phyloP scores from a whole-genome alignment of 2,888 invertebrate species.

The Stenchaetothrips biformis region DNA sequence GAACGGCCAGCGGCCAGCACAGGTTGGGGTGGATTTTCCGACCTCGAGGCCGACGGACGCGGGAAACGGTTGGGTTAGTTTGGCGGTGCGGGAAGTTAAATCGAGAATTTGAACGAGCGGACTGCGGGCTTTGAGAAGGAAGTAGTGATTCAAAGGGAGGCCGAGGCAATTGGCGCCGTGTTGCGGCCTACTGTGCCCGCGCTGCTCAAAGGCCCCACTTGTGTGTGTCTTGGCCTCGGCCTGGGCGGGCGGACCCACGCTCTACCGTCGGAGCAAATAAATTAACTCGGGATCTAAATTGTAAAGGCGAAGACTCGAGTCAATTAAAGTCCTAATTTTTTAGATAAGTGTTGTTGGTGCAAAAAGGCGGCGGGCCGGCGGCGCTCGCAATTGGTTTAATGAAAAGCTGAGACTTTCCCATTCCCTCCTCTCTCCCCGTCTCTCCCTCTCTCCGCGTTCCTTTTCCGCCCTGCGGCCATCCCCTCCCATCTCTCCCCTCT shows the following conservation, averaged over 20 bases:
- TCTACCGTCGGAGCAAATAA: background rate
- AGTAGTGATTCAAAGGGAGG: too few relatives aligned
- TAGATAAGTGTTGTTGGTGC: conserved; percentile 21
- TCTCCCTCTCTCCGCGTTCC: too few relatives aligned
- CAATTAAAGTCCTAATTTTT: conserved; percentile 24
- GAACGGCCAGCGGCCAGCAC: too few relatives aligned
- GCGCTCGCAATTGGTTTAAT: conserved; percentile 21
- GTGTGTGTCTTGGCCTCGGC: conserved; percentile 10
- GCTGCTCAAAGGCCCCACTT: background rate
- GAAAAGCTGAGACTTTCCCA: conserved; percentile 16
- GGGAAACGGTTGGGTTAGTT: too few relatives aligned
- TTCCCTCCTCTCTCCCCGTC: background rate
- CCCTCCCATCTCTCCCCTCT: background rate
- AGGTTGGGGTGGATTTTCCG: too few relatives aligned
- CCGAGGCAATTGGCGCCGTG: background rate
- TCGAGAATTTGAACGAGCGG: too few relatives aligned
- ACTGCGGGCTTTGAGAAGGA: too few relatives aligned
- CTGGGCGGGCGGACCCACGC: background rate
- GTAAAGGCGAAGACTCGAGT: conserved; percentile 7
- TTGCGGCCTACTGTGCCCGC: background rate
- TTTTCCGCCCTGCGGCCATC: background rate
- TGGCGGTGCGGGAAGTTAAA: too few relatives aligned
- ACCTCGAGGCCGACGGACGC: too few relatives aligned
- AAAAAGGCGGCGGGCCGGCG: background rate
- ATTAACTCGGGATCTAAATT: conserved; percentile 16